A percentile compares a stretch with the other conserved stretches of the same genome.
Evolutionary conservation across 1,140 invertebrate species (phyloP).

Genomic region (Centruroides sculpturatus): DNA sequence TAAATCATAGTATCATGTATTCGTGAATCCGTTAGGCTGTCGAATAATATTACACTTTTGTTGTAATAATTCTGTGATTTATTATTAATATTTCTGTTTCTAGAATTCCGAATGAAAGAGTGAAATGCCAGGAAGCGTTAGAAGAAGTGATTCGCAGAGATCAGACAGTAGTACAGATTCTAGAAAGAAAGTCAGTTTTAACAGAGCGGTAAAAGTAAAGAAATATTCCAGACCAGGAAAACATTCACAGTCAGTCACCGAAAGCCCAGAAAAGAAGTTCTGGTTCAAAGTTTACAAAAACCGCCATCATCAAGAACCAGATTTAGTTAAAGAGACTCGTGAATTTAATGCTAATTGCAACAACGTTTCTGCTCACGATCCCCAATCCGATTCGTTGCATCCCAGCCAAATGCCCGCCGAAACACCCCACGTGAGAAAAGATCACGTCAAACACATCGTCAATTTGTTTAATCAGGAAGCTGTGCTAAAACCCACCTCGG

Average conservation of each 20-base stretch:
- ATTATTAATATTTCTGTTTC: too few species aligned
- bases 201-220: constrained; percentile 13
- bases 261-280: constrained; percentile 9
- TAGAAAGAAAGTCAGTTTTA: constrained; percentile 16
- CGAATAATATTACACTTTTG: too few species aligned
- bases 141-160: constrained; percentile 1
- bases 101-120: not conserved
- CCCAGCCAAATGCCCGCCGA: constrained; percentile 12
- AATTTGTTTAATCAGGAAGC: constrained; percentile 14
- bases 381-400: not conserved
- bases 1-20: too few species aligned
- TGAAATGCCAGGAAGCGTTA: constrained; percentile 13
- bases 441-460: constrained; percentile 14
- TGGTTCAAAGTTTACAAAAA: constrained; percentile 17
- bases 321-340: not conserved
- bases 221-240: constrained; percentile 6
- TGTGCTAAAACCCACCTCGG: constrained; percentile 1
- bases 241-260: not conserved
- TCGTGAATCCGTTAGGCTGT: too few species aligned
- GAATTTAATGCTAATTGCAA: not conserved
- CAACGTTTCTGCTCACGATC: not conserved
- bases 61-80: too few species aligned
- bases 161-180: constrained; percentile 1
- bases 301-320: constrained; percentile 6
- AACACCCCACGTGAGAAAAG: constrained; percentile 6